Evolutionary conservation across 2,113 vertebrate species (phyloP), one percentile per base, ranked within the genome.

Genomic region (Patagioenas fasciata): DNA sequence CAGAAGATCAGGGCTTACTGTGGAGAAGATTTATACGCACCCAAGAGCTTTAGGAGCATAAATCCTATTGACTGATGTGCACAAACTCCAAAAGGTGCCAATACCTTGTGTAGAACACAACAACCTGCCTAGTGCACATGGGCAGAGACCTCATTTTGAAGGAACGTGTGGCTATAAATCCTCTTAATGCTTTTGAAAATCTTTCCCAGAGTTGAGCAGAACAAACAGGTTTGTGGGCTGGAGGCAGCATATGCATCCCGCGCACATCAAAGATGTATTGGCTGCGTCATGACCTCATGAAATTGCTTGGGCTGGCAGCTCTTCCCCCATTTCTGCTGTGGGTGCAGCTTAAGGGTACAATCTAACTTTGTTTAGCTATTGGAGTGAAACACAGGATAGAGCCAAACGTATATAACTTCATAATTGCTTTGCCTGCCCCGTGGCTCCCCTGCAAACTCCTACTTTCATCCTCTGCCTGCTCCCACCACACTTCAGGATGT

Each of bases 261-360:
- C 0, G 10, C 64, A 51, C 54, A 80, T 51, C 79, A 64, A 60
- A 83, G 91, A 80, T 74, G 67, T 58, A 78, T 71, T 56, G 88
- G 56, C 88, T 88, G 93, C 38, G 0, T 83, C 42, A 3, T 61
- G 93, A 94, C 82, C 85, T 92, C 82, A 83, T 16, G 57, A 78
- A 94, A 90, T 72, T 90, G 56, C 85, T 85, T n/a, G 69, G 80
- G 90, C 91, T 80, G 82, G 67, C 67, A 88, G 80, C 60, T 78
- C 88, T 95, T 57, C 66, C 65, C 57, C 29, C 1, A 0, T 54
- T 74, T 51, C 53, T 81, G 57, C 70, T 16, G 31, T 16, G 81
- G 81, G 42, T 80, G 64, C 58, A 77, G 82, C 88, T 83, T 64
- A 62, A 77, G 0, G 13, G 77, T 38, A 51, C 31, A 32, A 58